Evolutionary conservation across 1,140 invertebrate species (phyloP).

Genomic region (Lordiphosa clarofinis): DNA sequence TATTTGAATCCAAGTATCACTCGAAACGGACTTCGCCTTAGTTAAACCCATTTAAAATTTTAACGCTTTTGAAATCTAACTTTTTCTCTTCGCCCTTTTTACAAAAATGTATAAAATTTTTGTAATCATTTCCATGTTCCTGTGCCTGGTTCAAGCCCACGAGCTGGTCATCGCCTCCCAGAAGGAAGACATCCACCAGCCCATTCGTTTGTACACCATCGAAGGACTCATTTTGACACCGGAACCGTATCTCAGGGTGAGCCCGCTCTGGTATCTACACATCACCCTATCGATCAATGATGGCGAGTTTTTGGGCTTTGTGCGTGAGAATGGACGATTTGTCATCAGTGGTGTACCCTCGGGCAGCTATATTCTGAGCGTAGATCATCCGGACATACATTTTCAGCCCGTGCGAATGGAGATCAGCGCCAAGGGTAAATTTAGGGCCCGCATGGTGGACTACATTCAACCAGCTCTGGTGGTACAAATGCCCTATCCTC

Average conservation of each 20-base stretch:
- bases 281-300: constrained; percentile 92
- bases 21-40: too few relatives aligned
- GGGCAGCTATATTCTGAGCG: constrained; percentile 97
- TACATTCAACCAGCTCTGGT: constrained; percentile 92
- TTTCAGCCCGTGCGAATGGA: constrained; percentile 94
- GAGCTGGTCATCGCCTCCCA: not conserved
- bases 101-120: constrained; percentile 39
- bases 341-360: constrained; percentile 91
- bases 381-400: constrained; percentile 91
- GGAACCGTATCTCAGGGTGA: constrained; percentile 73
- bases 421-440: constrained; percentile 97
- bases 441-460: constrained; percentile 95
- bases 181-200: not conserved
- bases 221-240: constrained; percentile 90
- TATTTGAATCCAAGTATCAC: too few relatives aligned
- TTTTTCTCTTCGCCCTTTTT: not conserved
- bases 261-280: constrained; percentile 84
- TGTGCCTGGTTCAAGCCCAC: not conserved
- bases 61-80: too few relatives aligned
- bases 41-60: too few relatives aligned
- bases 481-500: constrained; percentile 92
- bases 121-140: constrained; percentile 7
- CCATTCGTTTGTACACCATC: constrained; percentile 79
- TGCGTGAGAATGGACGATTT: constrained; percentile 95
- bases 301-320: constrained; percentile 91